Evolutionary conservation across 53 echinoderm and acorn worm genomes (phyloP).

Genomic region (Zoroaster sp.): DNA sequence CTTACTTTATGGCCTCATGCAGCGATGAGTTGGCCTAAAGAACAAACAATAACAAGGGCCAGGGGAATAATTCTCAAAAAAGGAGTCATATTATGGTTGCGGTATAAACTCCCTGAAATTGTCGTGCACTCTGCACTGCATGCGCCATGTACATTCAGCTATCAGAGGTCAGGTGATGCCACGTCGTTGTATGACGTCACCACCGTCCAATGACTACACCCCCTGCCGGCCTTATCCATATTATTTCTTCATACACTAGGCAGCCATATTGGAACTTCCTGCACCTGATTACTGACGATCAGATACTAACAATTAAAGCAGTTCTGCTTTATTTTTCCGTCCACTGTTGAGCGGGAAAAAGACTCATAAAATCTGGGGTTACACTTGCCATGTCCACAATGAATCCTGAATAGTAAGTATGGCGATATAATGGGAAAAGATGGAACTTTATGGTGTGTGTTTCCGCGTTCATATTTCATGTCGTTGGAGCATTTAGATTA

Average conservation of each 20-base stretch:
- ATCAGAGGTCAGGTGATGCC: conserved; percentile 93
- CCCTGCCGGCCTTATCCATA: conserved; percentile 68
- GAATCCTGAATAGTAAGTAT: conserved; percentile 99
- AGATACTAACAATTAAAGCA: conserved; percentile 4
- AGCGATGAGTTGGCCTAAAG: background rate
- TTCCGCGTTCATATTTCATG: background rate
- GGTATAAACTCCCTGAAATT: background rate
- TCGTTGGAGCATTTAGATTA: no score
- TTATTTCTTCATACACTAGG: conserved; percentile 68
- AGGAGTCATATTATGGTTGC: no score
- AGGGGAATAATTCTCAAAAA: no score
- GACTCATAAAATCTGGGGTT: conserved; percentile 31
- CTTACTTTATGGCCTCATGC: background rate
- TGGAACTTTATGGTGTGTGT: background rate
- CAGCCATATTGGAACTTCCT: conserved; percentile 99
- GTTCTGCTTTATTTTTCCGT: conserved; percentile 10
- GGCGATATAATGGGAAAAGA: background rate
- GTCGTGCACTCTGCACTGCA: background rate
- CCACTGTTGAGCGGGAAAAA: conserved; percentile 47
- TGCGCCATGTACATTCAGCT: background rate
- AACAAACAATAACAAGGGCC: background rate
- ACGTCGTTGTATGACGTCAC: conserved; percentile 99
- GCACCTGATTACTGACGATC: conserved; percentile 29
- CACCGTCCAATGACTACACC: conserved; percentile 96
- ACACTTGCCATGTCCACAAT: conserved; percentile 95